Conservation (phyloP, 2,113 vertebrate species). For the Xerus inauris region DNA sequence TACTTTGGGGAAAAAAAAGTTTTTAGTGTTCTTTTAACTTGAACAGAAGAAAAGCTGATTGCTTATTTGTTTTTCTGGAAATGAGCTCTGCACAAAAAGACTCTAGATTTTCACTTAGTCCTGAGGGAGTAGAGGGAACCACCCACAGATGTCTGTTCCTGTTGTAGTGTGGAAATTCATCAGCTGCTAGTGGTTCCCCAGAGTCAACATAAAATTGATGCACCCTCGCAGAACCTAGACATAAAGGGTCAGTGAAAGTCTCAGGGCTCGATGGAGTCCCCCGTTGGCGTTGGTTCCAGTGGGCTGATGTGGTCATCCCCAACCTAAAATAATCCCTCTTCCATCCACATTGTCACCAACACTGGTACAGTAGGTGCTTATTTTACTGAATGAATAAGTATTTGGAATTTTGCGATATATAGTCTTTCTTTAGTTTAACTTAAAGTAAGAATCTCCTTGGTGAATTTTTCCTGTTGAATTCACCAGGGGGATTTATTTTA, state of each 20-base stretch:
- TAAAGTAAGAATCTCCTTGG: too few relatives aligned
- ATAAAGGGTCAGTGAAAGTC: neutral
- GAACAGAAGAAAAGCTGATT: neutral
- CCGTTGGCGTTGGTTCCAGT: neutral
- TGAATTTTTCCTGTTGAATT: too few relatives aligned
- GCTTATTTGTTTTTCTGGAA: conserved; percentile 41
- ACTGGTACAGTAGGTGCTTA: neutral
- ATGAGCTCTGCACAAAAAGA: neutral
- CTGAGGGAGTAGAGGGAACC: neutral
- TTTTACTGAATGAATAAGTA: neutral
- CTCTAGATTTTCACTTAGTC: neutral
- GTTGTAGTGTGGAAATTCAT: neutral
- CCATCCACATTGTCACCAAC: neutral
- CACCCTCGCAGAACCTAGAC: neutral
- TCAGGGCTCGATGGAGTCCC: neutral
- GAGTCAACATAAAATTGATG: neutral
- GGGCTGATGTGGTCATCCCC: neutral
- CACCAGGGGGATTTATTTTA: too few relatives aligned
- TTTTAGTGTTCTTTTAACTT: conserved; percentile 3
- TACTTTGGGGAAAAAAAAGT: neutral
- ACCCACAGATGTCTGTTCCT: neutral
- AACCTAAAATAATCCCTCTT: neutral
- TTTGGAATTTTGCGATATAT: neutral
- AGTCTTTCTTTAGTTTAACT: neutral
- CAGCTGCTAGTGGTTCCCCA: neutral